Base-by-base conservation (phyloP, 2,888 invertebrate genomes). In the Heteropelma amictum region DNA sequence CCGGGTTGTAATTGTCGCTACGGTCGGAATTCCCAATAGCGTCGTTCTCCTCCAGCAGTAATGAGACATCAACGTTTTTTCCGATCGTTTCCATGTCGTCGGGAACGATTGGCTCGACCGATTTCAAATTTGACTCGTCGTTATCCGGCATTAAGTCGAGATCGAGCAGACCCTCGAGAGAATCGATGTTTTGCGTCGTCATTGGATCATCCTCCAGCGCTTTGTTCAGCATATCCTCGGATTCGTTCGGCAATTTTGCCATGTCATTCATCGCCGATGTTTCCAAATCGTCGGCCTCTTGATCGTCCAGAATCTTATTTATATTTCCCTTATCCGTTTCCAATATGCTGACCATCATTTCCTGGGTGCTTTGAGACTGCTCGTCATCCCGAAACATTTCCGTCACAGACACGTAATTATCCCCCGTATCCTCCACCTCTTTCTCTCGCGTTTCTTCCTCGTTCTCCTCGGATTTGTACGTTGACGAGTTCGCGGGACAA, bases 91-190 rank as follows among this genome's bases (percentile, higher is more conserved):
- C 77, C 35, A 69, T 68, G 6, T 79, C 74, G 14, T 70, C 70
- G 2, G 45, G 8, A 49, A 63, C 56, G 3, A 72, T 74, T 6
- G 77, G 67, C 23, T 69, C 73, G 5, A 72, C 74, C 2, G 63
- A 60, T 45, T 75, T 73, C n/a, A 73, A 38, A 3, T 33, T 30
- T 1, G 72, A 6, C n/a, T 77, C 76, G 12, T 76, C 74, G 30
- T 56, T 64, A 8, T 77, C 77, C 0, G 80, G 77, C 14, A 82
- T 81, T 26, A 84, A 58, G 64, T 84, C 80, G n/a, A 82, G 72
- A 26, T 64, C 81, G 8, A 82, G 64, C 28, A 83, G 65, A 35
- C 77, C 81, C 56, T 84, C 82, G 47, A 84, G 54, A 7, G 82
- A 79, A 56, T 83, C 82, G 30, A 80, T 79, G 45, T 79, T 81